Percentiles rank a stretch among this genome's conserved stretches.
Evolutionary conservation across 2,888 invertebrate genomes (phyloP).

Genomic region (Drosophila antonietae): DNA sequence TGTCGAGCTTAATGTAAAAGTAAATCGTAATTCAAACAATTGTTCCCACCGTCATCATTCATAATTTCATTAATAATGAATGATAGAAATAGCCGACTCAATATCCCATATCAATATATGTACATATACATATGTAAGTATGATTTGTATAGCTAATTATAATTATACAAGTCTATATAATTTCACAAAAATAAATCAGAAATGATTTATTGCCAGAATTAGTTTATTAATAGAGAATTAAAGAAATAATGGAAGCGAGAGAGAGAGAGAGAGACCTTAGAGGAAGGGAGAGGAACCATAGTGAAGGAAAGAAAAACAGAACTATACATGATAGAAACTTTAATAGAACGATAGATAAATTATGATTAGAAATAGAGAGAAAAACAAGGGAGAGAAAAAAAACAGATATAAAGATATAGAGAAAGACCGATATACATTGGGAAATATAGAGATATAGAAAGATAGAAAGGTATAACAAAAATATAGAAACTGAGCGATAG

Average conservation of each 20-base stretch:
- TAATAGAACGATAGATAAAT: not conserved
- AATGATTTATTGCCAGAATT: not conserved
- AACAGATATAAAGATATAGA: too few species aligned
- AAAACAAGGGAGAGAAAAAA: too few species aligned
- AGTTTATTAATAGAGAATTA: not conserved
- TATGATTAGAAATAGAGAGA: too few species aligned
- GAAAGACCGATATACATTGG: too few species aligned
- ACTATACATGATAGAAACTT: not conserved
- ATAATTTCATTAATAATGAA: slow-evolving; percentile 6
- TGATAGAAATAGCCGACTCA: not conserved
- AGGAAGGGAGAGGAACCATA: too few species aligned
- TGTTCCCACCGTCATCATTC: slow-evolving; percentile 19
- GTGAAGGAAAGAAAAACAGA: too few species aligned
- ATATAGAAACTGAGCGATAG: too few species aligned
- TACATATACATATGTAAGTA: not conserved
- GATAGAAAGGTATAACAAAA: too few species aligned
- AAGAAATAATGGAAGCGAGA: not conserved
- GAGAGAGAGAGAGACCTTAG: not conserved
- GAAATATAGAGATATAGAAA: too few species aligned
- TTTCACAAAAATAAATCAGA: not conserved
- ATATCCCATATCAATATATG: not conserved
- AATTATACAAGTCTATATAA: not conserved
- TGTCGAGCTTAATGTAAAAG: slow-evolving; percentile 8
- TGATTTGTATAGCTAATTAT: not conserved
- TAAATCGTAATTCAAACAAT: not conserved